Percentiles rank a stretch among this genome's conserved stretches.
phyloP scores from a whole-genome alignment of 2,797 vertebrate species.

The Hippopotamyrus pictus region DNA sequence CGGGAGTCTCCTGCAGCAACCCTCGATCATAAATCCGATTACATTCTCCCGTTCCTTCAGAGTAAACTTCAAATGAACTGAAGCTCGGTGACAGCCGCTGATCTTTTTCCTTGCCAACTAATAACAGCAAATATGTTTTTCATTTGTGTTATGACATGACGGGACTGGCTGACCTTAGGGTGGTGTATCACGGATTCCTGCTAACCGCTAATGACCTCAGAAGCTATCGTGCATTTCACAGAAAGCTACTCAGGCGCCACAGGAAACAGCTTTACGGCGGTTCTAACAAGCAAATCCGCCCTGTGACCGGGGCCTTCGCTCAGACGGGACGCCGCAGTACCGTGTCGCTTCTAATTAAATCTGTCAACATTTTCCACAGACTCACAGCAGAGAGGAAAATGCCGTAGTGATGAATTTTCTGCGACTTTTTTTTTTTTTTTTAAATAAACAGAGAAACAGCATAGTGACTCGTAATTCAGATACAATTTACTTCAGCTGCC shows the following conservation, averaged over 20 bases:
- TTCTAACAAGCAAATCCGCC: neutral
- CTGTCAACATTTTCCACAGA: slow-evolving; percentile 1
- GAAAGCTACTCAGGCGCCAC: neutral
- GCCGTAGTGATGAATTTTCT: neutral
- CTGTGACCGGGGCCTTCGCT: neutral
- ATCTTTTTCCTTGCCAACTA: slow-evolving; percentile 39
- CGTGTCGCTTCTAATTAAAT: slow-evolving; percentile 3
- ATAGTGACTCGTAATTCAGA: neutral
- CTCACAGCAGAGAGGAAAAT: slow-evolving; percentile 11
- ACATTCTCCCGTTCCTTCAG: slow-evolving; percentile 37
- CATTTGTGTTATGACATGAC: slow-evolving; percentile 14
- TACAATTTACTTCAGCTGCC: neutral
- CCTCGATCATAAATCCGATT: slow-evolving; percentile 43
- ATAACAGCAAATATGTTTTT: slow-evolving; percentile 15
- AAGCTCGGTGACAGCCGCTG: slow-evolving; percentile 40
- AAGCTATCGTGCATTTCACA: slow-evolving; percentile 11
- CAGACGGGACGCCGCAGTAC: neutral
- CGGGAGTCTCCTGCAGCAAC: slow-evolving; percentile 39
- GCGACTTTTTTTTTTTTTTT: neutral
- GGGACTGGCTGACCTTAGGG: neutral
- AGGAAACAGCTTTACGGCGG: neutral
- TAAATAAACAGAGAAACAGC: neutral
- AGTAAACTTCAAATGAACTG: slow-evolving; percentile 46
- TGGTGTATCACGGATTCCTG: neutral
- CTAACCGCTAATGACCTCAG: neutral